These are phyloP conservation scores for Pheosia gnoma DNA, from an alignment of 2,888 invertebrate genomes.

Conservation along the genomic window DNA sequence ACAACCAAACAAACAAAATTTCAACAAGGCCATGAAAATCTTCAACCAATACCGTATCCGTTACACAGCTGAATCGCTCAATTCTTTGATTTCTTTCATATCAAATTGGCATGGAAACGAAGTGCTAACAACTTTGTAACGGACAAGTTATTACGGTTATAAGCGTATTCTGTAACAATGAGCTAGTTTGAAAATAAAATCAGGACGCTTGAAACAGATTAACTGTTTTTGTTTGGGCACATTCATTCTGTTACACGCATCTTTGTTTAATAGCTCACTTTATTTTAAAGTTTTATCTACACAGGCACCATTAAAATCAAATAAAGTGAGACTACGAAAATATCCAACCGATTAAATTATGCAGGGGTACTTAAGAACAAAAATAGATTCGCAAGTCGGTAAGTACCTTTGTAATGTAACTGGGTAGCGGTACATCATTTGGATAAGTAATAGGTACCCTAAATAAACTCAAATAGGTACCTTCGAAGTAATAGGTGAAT, in stretches of 20 bases:
- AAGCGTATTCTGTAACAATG: conserved; percentile 23
- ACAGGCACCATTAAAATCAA: neutral
- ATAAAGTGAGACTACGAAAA: too few species aligned
- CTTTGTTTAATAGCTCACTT: neutral
- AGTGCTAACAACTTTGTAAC: neutral
- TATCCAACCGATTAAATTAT: too few species aligned
- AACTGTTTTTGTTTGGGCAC: neutral
- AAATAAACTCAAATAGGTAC: too few species aligned
- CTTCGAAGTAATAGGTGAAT: too few species aligned
- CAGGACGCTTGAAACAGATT: conserved; percentile 12
- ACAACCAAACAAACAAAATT: too few species aligned
- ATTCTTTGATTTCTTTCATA: neutral
- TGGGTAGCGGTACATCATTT: too few species aligned
- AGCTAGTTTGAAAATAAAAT: conserved; percentile 22
- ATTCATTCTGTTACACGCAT: neutral
- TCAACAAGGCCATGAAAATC: too few species aligned
- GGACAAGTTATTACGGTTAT: conserved; percentile 19
- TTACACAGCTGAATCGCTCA: neutral
- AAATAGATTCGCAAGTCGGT: too few species aligned
- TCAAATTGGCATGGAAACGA: conserved; percentile 3
- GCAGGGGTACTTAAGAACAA: too few species aligned
- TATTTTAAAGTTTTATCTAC: neutral
- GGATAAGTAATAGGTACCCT: too few species aligned
- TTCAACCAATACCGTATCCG: neutral
- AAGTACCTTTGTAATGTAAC: too few species aligned